A percentile compares a stretch with the other conserved stretches of the same genome.
Conservation (phyloP, 1,140 invertebrate genomes). For the Trypoxylus dichotomus region DNA sequence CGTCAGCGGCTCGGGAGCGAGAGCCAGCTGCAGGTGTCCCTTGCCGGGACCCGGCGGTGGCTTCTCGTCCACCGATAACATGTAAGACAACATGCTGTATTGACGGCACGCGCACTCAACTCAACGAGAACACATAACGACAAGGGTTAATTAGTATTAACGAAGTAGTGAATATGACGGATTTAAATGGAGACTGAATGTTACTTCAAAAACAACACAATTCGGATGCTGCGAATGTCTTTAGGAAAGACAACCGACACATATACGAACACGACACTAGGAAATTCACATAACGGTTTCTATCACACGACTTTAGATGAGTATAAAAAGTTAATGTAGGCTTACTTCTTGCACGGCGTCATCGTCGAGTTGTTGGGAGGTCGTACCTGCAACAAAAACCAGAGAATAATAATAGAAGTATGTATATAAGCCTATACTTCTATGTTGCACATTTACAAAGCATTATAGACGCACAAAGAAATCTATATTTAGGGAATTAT, state of each 20-base stretch:
- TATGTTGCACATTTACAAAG: too few species aligned
- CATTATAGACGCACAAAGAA: too few species aligned
- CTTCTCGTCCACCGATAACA: conserved; percentile 67
- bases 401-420: too few species aligned
- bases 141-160: not conserved
- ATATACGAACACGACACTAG: not conserved
- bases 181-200: not conserved
- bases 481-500: too few species aligned
- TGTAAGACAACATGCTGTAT: conserved; percentile 63
- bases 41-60: conserved; percentile 60
- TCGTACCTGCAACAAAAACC: not conserved
- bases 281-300: conserved; percentile 6
- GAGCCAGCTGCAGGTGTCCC: conserved; percentile 55
- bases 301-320: not conserved
- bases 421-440: too few species aligned
- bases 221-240: not conserved
- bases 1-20: conserved; percentile 36
- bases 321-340: not conserved
- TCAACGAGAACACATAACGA: conserved; percentile 14
- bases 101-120: conserved; percentile 22
- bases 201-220: conserved; percentile 5
- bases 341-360: conserved; percentile 28
- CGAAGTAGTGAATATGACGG: not conserved
- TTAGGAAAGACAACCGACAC: not conserved
- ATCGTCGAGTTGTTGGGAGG: conserved; percentile 18